Evolutionary conservation across 2,113 vertebrate genomes (phyloP).

Genomic region (Hemibagrus wyckioides): DNA sequence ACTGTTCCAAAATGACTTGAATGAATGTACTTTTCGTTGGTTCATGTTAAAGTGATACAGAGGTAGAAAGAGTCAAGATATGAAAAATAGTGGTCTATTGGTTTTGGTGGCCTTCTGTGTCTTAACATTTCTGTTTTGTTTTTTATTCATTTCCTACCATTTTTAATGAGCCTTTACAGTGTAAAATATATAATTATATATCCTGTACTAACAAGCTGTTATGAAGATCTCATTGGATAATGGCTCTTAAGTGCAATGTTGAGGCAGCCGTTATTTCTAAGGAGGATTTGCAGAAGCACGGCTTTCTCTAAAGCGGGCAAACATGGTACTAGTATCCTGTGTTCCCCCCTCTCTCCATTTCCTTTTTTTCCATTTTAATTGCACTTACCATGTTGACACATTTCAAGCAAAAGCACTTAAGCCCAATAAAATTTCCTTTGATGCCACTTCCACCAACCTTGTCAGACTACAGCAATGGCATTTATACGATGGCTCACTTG

Average conservation of each 20-base stretch:
- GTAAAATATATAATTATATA: conserved; percentile 63
- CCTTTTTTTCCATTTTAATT: conserved; percentile 67
- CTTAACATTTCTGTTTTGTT: conserved; percentile 46
- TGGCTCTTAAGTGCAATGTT: conserved; percentile 70
- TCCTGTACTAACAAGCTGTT: conserved; percentile 72
- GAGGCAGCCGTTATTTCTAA: conserved; percentile 70
- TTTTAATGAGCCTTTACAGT: conserved; percentile 74
- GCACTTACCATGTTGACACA: conserved; percentile 72
- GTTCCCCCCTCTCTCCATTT: conserved; percentile 32
- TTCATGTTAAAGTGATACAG: conserved; percentile 67
- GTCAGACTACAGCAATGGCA: conserved; percentile 24
- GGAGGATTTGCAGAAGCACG: conserved; percentile 60
- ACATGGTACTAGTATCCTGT: conserved; percentile 69
- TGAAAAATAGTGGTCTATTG: conserved; percentile 60
- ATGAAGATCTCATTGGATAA: conserved; percentile 60
- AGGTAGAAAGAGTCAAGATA: conserved; percentile 65
- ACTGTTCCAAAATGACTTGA: conserved; percentile 82
- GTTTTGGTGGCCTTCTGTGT: conserved; percentile 74
- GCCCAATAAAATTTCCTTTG: conserved; percentile 40
- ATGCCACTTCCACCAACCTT: conserved; percentile 40
- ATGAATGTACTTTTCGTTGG: conserved; percentile 78
- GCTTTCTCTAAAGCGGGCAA: conserved; percentile 60
- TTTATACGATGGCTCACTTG: not conserved
- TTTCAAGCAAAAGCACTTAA: conserved; percentile 78
- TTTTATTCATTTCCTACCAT: conserved; percentile 50